Evolutionary conservation across 2,113 vertebrate species (phyloP).

Genomic region (Halichoeres trimaculatus): DNA sequence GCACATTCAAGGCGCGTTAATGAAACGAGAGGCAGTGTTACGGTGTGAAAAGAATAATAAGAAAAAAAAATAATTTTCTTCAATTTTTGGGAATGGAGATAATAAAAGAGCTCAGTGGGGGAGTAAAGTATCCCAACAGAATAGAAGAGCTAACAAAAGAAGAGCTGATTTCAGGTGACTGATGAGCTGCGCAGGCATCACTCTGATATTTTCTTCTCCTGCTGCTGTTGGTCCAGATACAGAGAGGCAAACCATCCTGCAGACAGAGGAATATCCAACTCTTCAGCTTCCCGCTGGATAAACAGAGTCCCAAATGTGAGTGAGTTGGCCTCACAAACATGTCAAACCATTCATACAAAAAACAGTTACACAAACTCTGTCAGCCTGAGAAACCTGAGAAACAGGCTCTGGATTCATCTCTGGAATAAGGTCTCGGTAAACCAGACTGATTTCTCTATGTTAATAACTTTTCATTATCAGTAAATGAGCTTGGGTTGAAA

Average conservation of each 20-base stretch:
- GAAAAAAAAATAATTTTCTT: not conserved
- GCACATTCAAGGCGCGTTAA: slow-evolving; percentile 54
- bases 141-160: slow-evolving; percentile 8
- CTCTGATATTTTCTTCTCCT: not conserved
- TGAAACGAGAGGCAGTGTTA: slow-evolving; percentile 35
- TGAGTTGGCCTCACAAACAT: not conserved
- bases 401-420: too few species aligned
- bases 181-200: too few species aligned
- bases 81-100: slow-evolving; percentile 10
- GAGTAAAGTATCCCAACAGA: slow-evolving; percentile 19
- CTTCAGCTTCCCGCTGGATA: not conserved
- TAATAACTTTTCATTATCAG: too few species aligned
- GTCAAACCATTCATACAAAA: too few species aligned
- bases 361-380: too few species aligned
- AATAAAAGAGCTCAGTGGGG: not conserved
- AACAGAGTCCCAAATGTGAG: not conserved
- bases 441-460: too few species aligned
- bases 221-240: not conserved
- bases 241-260: too few species aligned
- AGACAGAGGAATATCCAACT: not conserved
- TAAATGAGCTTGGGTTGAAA: too few species aligned
- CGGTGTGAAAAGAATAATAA: slow-evolving; percentile 14
- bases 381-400: too few species aligned
- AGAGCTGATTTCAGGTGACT: slow-evolving; percentile 10
- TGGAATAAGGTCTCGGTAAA: too few species aligned